Conservation (phyloP, 2,797 vertebrate genomes). For the Takifugu ocellatus region DNA sequence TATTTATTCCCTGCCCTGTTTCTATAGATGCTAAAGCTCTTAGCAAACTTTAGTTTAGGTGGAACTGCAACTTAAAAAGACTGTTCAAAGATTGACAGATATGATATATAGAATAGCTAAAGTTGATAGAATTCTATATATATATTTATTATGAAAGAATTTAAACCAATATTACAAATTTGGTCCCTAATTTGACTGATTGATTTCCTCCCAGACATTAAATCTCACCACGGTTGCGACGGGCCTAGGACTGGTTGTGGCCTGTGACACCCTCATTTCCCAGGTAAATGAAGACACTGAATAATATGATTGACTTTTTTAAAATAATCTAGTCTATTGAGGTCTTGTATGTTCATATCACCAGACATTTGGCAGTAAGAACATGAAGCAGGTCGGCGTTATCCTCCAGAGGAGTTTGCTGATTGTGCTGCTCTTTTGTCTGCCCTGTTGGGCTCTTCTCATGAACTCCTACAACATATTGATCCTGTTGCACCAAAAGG, state of each 20-base stretch:
- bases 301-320: too few relatives aligned
- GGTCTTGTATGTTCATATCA: background rate
- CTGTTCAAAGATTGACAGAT: too few relatives aligned
- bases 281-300: constrained; percentile 71
- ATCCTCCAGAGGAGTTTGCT: constrained; percentile 82
- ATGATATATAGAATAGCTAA: too few relatives aligned
- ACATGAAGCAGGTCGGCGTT: constrained; percentile 85
- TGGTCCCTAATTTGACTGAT: background rate
- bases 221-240: constrained; percentile 78
- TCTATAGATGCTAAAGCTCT: too few relatives aligned
- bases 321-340: background rate
- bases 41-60: too few relatives aligned
- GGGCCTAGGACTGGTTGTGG: constrained; percentile 78
- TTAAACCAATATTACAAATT: too few relatives aligned
- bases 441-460: constrained; percentile 89
- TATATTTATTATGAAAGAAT: too few relatives aligned
- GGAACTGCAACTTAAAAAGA: too few relatives aligned
- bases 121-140: too few relatives aligned
- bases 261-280: constrained; percentile 88
- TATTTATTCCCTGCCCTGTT: too few relatives aligned
- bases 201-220: constrained; percentile 69
- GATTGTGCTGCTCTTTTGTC: constrained; percentile 85
- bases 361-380: constrained; percentile 85
- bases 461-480: constrained; percentile 83
- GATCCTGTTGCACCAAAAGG: constrained; percentile 78